Evolutionary conservation across 92 coral and sea anemone species (phyloP), one percentile per base, ranked within the genome.

Genomic region (Plumapathes pennacea): DNA sequence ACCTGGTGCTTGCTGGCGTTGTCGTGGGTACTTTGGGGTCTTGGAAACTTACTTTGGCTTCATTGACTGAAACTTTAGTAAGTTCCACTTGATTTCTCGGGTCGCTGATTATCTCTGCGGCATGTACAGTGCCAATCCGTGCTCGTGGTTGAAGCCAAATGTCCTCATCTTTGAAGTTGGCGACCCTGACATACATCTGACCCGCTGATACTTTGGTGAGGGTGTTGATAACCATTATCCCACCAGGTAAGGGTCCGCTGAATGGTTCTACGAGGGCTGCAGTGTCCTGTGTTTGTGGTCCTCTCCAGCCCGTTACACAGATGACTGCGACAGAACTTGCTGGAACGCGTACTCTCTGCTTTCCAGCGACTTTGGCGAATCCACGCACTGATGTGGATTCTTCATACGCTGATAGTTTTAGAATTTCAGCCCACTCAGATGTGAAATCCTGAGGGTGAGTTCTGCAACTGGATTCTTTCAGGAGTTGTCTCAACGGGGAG

Each of bases 131-230:
- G 33, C 90, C 86, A 27, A 84, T 75, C 13, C 69, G 28, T 2
- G 80, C 74, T 43, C 63, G 66, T 21, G 86, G 86, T 41, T 65
- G 81, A 26, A 78, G 62, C 90, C 90, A 84, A 12, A 71, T 60
- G 42, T 84, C 90, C 32, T 78, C 69, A n/a, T 64, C 72, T 18
- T 46, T 72, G 31, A 77, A 31, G 25, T 84, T 84, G 8, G 67
- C 78, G 53, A 84, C 82, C 71, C 77, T 71, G 22, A 84, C 90
- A 71, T 50, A 48, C 15, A 64, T 50, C 25, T 62, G 63, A 5
- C 53, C 45, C 31, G 54, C 33, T 57, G 28, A 22, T 36, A 64
- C 57, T 18, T 49, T 37, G 24, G 67, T 64, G 14, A 74, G 34
- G 34, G 80, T 83, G 77, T 76, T 70, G 38, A 69, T 71, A 37